Base-by-base conservation (phyloP, 2,888 invertebrate genomes). In the Synergus itoensis region DNA sequence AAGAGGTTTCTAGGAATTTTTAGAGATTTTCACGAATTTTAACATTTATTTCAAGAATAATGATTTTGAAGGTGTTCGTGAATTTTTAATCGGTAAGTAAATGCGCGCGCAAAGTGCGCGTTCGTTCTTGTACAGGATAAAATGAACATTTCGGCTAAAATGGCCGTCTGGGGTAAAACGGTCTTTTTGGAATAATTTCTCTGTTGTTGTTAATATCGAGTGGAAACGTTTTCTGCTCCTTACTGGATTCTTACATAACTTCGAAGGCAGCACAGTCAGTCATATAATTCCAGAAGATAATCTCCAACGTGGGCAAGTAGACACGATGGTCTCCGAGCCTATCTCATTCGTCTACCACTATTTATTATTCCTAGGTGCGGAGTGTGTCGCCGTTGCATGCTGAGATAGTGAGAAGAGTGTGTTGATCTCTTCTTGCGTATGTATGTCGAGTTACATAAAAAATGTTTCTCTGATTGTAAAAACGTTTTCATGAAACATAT, bases 211-310 rank as follows among this genome's bases (percentile, higher is more conserved):
- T 9, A 53, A 53, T 2, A 53, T n/a, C n/a, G 9, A 53, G 8
- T 18, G 53, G 14, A 41, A 41, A 40, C 9, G n/a, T n/a, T 8
- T 11, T 18, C 4, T 40, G 18, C 16, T 67, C 14, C 16, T 14
- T 62, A 62, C 21, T 43, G 76, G 79, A 82, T 82, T 81, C 87
- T 88, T 87, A 87, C 87, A 87, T 89, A 90, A 90, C 84, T 84
- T 88, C 83, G 87, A 88, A 88, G 87, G 88, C 79, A 78, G 77
- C 87, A 85, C 85, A 86, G 87, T 89, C 86, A 86, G 86, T 87
- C 89, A 86, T 89, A 88, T 89, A 91, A 91, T 89, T 91, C 85
- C 88, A 88, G 86, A 85, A 89, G 90, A 91, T 91, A 90, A 91
- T 91, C 90, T 88, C 80, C 79, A 87, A 45, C 88, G 89, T 88